Evolutionary conservation across 2,113 vertebrate species (phyloP).

Genomic region (Onychostruthus taczanowskii): DNA sequence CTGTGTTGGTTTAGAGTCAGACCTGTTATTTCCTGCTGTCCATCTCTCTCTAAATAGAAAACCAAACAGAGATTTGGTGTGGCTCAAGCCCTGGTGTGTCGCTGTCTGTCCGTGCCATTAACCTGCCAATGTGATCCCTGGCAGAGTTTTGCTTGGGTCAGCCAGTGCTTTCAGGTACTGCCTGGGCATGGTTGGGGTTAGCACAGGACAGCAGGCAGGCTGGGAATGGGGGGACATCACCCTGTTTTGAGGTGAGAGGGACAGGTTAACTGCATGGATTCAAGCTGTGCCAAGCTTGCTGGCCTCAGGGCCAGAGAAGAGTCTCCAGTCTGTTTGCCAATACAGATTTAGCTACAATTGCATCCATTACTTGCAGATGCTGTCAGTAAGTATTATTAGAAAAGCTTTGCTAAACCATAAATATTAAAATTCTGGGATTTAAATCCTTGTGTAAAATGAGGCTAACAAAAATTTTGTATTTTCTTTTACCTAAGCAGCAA

Average conservation of each 20-base stretch:
- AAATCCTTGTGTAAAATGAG: background rate
- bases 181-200: background rate
- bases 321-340: background rate
- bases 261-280: background rate
- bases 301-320: background rate
- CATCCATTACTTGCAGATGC: background rate
- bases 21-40: rapidly evolving
- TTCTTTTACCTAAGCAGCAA: background rate
- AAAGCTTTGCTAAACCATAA: background rate
- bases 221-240: rapidly evolving
- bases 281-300: background rate
- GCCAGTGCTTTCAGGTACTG: background rate
- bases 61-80: background rate
- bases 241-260: background rate
- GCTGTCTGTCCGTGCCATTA: background rate
- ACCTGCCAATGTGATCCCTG: background rate
- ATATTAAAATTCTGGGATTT: background rate
- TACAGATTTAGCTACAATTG: background rate
- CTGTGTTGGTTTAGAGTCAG: background rate
- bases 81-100: background rate
- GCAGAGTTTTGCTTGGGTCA: background rate
- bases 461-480: background rate
- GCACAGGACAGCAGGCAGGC: background rate
- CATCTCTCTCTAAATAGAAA: background rate
- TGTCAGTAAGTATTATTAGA: background rate